A percentile compares a stretch with the other conserved stretches of the same genome.
phyloP scores from a whole-genome alignment of 2,113 vertebrate species.

The Bombycilla garrulus region DNA sequence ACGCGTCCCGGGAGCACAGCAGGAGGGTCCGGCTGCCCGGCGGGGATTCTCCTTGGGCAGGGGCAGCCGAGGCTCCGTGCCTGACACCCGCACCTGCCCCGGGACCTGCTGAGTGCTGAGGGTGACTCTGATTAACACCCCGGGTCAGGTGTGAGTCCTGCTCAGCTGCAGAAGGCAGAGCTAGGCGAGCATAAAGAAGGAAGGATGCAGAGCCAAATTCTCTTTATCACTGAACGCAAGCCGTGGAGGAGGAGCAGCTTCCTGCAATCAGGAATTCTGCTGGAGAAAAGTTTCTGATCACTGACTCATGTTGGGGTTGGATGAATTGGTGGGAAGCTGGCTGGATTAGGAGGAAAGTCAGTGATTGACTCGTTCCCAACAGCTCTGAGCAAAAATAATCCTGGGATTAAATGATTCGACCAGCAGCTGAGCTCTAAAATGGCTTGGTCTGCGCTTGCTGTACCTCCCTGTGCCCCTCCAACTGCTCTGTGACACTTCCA shows the following conservation, averaged over 20 bases:
- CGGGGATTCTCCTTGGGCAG: neutral
- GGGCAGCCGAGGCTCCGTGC: neutral
- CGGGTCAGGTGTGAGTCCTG: neutral
- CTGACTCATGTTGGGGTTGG: neutral
- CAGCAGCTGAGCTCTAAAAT: neutral
- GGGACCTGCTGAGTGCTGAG: neutral
- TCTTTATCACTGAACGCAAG: neutral
- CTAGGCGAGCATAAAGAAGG: neutral
- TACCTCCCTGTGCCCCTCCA: neutral
- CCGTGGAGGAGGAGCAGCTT: neutral
- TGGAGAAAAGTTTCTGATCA: neutral
- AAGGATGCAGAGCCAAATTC: neutral
- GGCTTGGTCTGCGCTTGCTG: neutral
- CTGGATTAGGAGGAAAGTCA: neutral
- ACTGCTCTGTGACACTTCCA: neutral
- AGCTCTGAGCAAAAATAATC: neutral
- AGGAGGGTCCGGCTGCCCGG: neutral
- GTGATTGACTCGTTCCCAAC: neutral
- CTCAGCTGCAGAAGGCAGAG: neutral
- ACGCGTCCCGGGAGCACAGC: fast-evolving
- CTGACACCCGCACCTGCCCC: neutral
- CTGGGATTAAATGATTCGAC: neutral
- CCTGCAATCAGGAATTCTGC: fast-evolving
- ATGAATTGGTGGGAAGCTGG: neutral
- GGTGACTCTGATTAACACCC: neutral